These are phyloP conservation scores for Coelopa frigida DNA, from an alignment of 1,140 invertebrate genomes.

Conservation along the genomic window DNA sequence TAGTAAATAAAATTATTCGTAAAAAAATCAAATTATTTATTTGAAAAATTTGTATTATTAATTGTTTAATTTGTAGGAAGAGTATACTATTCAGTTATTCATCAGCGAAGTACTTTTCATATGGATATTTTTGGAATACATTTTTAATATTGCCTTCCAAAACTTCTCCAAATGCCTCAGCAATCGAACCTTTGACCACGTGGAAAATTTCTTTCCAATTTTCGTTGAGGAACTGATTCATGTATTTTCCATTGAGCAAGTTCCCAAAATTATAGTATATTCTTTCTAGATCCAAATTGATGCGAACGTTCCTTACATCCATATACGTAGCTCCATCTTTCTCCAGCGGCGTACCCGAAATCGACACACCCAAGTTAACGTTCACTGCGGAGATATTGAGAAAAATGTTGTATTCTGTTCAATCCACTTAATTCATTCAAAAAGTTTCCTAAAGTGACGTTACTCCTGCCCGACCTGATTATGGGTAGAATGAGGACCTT, in stretches of 20 bases:
- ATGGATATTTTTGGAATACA: conserved; percentile 45
- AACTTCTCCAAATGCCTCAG: conserved; percentile 45
- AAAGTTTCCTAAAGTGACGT: conserved; percentile 29
- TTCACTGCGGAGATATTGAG: conserved; percentile 14
- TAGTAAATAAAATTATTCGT: no score
- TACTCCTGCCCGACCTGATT: conserved; percentile 38
- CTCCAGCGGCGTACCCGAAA: conserved; percentile 17
- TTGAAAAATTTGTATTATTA: no score
- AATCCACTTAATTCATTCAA: no score
- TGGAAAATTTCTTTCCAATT: conserved; percentile 50
- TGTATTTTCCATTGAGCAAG: conserved; percentile 45
- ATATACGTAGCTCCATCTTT: conserved; percentile 26
- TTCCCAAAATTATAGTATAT: conserved; percentile 31
- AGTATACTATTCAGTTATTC: no score
- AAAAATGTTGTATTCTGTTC: no score
- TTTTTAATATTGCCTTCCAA: conserved; percentile 47
- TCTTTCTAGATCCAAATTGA: conserved; percentile 12
- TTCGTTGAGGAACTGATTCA: conserved; percentile 55
- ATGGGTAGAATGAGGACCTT: conserved; percentile 45
- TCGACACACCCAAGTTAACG: conserved; percentile 13
- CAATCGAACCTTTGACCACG: conserved; percentile 47
- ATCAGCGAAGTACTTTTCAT: conserved; percentile 31
- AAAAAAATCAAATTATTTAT: no score
- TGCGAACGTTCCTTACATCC: conserved; percentile 17
- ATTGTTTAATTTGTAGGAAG: no score